Evolutionary conservation across 2,113 vertebrate species (phyloP).

Genomic region (Cepphus grylle): DNA sequence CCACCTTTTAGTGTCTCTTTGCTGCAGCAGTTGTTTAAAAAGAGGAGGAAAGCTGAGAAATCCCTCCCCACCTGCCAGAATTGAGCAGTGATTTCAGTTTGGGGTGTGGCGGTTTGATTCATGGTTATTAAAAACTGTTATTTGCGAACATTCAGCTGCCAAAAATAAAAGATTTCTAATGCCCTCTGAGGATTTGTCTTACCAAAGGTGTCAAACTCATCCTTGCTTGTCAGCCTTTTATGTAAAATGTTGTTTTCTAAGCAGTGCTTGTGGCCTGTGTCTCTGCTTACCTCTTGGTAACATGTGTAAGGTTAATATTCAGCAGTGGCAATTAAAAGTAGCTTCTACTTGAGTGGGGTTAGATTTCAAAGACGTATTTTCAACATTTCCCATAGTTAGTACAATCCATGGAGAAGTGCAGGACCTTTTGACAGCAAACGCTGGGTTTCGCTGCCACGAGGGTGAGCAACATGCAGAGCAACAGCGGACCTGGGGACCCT

Average conservation of each 20-base stretch:
- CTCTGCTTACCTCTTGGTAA: not conserved
- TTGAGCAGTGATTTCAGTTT: not conserved
- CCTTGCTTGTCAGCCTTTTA: not conserved
- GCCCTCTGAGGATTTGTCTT: not conserved
- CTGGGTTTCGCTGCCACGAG: accelerated
- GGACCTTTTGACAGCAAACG: not conserved
- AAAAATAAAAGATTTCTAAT: not conserved
- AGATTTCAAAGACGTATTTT: not conserved
- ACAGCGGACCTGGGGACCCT: not conserved
- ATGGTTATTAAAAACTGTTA: not conserved
- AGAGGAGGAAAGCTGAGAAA: not conserved
- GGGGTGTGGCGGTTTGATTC: not conserved
- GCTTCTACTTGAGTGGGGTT: not conserved
- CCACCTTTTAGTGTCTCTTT: not conserved
- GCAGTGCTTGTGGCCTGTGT: accelerated
- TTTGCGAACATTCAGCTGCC: not conserved
- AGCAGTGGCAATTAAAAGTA: not conserved
- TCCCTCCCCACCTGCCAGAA: not conserved
- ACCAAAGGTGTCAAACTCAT: not conserved
- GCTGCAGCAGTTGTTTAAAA: not conserved
- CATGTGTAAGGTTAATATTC: not conserved
- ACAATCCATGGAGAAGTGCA: not conserved
- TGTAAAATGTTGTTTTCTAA: not conserved
- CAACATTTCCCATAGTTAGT: not conserved
- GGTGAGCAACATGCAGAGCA: not conserved